These are phyloP conservation scores for Brachycybe producta DNA, from an alignment of 2,888 invertebrate genomes.

Conservation along the genomic window DNA sequence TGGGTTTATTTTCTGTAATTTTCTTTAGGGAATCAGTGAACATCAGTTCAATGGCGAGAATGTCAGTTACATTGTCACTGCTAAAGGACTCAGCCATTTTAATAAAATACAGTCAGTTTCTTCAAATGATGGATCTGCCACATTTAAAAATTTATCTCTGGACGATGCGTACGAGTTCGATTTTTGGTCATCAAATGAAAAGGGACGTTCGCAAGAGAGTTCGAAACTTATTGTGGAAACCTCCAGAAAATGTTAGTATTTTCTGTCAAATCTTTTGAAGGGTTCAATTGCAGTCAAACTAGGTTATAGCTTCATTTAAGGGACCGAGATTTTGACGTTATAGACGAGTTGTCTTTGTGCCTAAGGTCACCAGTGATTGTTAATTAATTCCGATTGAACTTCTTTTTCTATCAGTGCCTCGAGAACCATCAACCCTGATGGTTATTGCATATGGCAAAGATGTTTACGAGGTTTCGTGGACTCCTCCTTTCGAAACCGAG, in stretches of 20 bases:
- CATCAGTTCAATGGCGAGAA: constrained; percentile 58
- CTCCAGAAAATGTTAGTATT: constrained; percentile 6
- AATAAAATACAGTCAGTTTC: constrained; percentile 46
- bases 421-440: constrained; percentile 47
- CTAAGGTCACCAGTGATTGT: no score
- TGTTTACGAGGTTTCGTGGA: constrained; percentile 62
- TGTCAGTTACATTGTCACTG: constrained; percentile 46
- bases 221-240: constrained; percentile 36
- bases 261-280: no score
- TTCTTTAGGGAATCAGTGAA: constrained; percentile 47
- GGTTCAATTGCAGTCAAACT: no score
- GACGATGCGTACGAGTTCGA: constrained; percentile 48
- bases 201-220: constrained; percentile 43
- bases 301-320: no score
- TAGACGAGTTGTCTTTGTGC: no score
- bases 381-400: no score
- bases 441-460: constrained; percentile 59
- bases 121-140: constrained; percentile 38
- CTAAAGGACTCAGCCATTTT: background rate
- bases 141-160: constrained; percentile 46
- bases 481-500: constrained; percentile 38
- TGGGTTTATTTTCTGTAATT: background rate
- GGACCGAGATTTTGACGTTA: constrained; percentile 1
- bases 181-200: constrained; percentile 42
- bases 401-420: constrained; percentile 10